Evolutionary conservation across 1,140 invertebrate species (phyloP), one percentile per base, ranked within the genome.

Genomic region (Colletes latitarsis): DNA sequence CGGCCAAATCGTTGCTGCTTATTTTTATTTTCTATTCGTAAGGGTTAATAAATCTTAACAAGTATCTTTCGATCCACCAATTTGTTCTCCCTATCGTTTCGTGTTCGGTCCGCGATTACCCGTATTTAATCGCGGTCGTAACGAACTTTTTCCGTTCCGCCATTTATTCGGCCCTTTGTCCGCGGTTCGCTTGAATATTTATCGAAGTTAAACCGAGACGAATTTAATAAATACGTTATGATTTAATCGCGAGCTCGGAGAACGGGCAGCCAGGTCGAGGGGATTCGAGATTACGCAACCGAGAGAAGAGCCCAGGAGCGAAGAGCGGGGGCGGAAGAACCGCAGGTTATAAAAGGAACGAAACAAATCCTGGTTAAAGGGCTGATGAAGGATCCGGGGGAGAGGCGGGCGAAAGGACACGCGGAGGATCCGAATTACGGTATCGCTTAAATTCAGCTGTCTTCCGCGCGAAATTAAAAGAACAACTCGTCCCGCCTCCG

Each of bases 161-260:
- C 43, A 30, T 82, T 79, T 57, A 49, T 30, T 55, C 46, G 46
- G 41, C 43, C 53, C 72, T 78, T 84, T 84, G 30, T 72, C 60
- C 17, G 21, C 10, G 30, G 10, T 19, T 39, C 64, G 43, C 19
- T 67, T 58, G 67, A 78, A 85, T 83, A 87, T 87, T 81, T 88
- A 82, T 88, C 68, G 72, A 63, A 77, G 62, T 70, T 82, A 77
- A 85, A 83, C 82, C 81, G 74, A 70, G 62, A 67, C 72, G 77
- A 70, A 72, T 89, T 87, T 87, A 87, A 89, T 87, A 83, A 89
- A 88, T 85, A 79, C 78, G 78, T 84, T 86, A 86, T 84, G 72
- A 85, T 87, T 81, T 89, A 88, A 85, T 82, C 82, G 73, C 17
- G 46, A 62, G 52, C 43, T 49, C 57, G 46, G 43, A 30, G 30